These are phyloP conservation scores for Lithophane ornitopus DNA, from an alignment of 2,888 invertebrate genomes.

Conservation along the genomic window DNA sequence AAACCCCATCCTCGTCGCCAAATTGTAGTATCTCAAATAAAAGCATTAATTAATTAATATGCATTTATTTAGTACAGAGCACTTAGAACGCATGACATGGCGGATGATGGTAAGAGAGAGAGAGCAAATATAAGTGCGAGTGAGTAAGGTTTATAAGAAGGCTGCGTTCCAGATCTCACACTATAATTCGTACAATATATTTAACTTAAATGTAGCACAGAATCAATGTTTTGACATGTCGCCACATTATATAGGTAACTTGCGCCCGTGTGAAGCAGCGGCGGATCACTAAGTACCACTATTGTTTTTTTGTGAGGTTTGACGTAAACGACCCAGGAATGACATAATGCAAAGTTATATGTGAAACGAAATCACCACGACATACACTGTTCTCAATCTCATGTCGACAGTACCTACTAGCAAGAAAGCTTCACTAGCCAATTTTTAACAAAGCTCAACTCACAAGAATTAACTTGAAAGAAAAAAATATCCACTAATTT, in stretches of 20 bases:
- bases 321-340: slow-evolving; percentile 1
- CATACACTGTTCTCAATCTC: not conserved
- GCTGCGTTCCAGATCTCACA: no score
- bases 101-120: no score
- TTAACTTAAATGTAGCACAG: no score
- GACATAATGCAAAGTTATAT: not conserved
- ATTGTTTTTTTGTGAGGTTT: not conserved
- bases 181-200: no score
- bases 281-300: not conserved
- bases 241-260: no score
- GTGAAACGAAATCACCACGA: not conserved
- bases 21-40: no score
- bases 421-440: not conserved
- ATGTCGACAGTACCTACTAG: not conserved
- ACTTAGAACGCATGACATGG: no score
- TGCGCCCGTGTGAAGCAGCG: not conserved
- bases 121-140: no score
- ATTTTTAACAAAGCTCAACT: slow-evolving; percentile 8
- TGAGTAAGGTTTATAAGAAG: no score
- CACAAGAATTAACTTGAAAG: slow-evolving; percentile 19
- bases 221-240: not conserved
- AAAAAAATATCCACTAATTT: slow-evolving; percentile 40
- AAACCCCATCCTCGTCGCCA: no score
- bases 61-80: no score
- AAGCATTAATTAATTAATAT: no score